Evolutionary conservation across 2,888 invertebrate species (phyloP), one percentile per base, ranked within the genome.

Genomic region (Orthosia gracilis): DNA sequence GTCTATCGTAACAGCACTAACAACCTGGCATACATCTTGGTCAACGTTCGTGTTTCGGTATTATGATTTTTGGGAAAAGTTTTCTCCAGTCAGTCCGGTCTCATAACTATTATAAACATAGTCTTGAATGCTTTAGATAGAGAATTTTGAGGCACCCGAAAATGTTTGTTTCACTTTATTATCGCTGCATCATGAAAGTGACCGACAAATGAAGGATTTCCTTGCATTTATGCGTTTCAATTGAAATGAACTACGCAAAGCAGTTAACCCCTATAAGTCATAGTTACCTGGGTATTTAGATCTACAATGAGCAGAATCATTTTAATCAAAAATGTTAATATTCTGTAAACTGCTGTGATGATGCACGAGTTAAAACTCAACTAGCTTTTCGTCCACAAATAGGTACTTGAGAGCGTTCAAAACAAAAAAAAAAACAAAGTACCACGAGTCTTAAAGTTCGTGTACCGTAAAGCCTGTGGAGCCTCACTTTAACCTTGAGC

Each of bases 381-480:
- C 18, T 18, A 26, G 5, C 11, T 40, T 59, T 26, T 49, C 17
- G 26, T 45, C 18, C 18, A 61, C 15, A 26, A n/a, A 65, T 40
- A 2, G 1, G 2, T 26, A 62, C 62, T 17, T 62, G 31, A 57
- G 12, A 76, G 23, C 15, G 13, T 21, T 69, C 4, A 18, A 52
- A 77, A 76, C 47, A 67, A 67, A 58, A 52, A 52, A 31, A 45
- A 55, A 62, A 40, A 31, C 23, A 15, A 62, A 66, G 40, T 18
- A 17, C 49, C 47, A 47, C 52, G 11, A 50, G 57, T 68, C 13
- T 66, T 59, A 31, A 71, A 81, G 69, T 78, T 77, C 76, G 68
- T 82, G 71, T 64, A 85, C 86, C 87, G 85, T 85, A 74, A 82
- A 86, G 69, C 86, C 76, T 75, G 54, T 69, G 69, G 75, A 86